These are phyloP conservation scores for Leucosticte australis DNA, from an alignment of 2,113 vertebrate genomes.

Conservation along the genomic window DNA sequence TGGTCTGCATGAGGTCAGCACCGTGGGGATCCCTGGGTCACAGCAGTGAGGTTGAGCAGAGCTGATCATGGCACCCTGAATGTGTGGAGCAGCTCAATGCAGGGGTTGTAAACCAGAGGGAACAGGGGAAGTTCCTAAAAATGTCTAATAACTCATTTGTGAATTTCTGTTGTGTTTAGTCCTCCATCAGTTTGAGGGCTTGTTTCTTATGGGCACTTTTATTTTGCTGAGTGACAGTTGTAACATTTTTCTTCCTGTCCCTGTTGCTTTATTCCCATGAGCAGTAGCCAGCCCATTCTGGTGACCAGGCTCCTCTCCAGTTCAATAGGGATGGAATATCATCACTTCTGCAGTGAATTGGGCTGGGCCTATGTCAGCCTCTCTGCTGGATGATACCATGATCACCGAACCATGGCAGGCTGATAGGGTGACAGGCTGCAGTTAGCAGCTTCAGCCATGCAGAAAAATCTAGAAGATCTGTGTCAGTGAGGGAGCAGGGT, in stretches of 20 bases:
- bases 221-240: not conserved
- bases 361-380: not conserved
- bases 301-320: not conserved
- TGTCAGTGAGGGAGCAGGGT: not conserved
- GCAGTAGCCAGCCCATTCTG: not conserved
- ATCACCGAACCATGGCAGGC: not conserved
- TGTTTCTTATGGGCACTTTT: not conserved
- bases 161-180: not conserved
- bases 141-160: not conserved
- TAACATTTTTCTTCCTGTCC: not conserved
- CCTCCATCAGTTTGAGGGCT: not conserved
- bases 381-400: not conserved
- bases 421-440: not conserved
- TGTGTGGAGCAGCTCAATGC: rapidly evolving
- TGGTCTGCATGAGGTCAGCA: rapidly evolving
- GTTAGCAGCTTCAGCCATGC: not conserved
- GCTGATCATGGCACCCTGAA: not conserved
- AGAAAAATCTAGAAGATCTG: not conserved
- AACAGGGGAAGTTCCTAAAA: not conserved
- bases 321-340: not conserved
- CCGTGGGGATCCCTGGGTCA: rapidly evolving
- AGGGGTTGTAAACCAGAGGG: not conserved
- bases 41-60: not conserved
- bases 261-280: not conserved
- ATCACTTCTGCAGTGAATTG: not conserved